Conservation (phyloP, 2,113 vertebrate species). For the Brachionichthys hirsutus region DNA sequence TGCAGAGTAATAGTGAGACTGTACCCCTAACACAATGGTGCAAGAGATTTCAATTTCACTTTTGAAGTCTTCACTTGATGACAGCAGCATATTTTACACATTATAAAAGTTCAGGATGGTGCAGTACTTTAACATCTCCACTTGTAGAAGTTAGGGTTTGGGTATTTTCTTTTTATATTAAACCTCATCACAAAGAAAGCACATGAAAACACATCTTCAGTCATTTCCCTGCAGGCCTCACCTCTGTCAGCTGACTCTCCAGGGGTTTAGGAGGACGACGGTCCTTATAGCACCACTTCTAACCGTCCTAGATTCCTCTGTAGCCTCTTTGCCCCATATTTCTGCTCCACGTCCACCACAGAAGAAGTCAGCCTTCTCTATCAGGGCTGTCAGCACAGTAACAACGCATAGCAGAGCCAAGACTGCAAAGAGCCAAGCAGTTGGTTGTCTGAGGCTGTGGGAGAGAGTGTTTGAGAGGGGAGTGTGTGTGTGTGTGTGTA, state of each 20-base stretch:
- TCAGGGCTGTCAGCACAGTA: slow-evolving; percentile 53
- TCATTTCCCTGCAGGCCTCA: slow-evolving; percentile 54
- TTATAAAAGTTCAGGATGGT: not conserved
- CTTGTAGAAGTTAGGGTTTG: too few species aligned
- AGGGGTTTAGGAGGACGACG: slow-evolving; percentile 27
- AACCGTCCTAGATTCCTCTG: slow-evolving; percentile 56
- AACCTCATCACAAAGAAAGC: too few species aligned
- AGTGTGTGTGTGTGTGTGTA: slow-evolving; percentile 49
- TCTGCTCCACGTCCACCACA: slow-evolving; percentile 60
- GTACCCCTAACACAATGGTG: too few species aligned
- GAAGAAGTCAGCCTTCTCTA: slow-evolving; percentile 45
- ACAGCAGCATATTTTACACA: too few species aligned
- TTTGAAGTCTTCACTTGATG: too few species aligned
- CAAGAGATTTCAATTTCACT: too few species aligned
- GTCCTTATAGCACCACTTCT: slow-evolving; percentile 40
- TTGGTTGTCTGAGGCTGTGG: slow-evolving; percentile 55
- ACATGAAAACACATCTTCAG: slow-evolving; percentile 7
- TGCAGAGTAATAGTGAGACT: not conserved
- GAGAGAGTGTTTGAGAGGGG: slow-evolving; percentile 51
- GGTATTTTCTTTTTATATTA: too few species aligned
- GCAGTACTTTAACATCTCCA: too few species aligned
- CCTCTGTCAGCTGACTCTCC: slow-evolving; percentile 58
- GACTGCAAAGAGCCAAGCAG: slow-evolving; percentile 48
- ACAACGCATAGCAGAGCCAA: slow-evolving; percentile 63
- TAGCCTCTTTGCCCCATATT: slow-evolving; percentile 60